These are phyloP conservation scores for Telmatochromis brachygnathus DNA, from an alignment of 2,113 vertebrate genomes.

Conservation along the genomic window DNA sequence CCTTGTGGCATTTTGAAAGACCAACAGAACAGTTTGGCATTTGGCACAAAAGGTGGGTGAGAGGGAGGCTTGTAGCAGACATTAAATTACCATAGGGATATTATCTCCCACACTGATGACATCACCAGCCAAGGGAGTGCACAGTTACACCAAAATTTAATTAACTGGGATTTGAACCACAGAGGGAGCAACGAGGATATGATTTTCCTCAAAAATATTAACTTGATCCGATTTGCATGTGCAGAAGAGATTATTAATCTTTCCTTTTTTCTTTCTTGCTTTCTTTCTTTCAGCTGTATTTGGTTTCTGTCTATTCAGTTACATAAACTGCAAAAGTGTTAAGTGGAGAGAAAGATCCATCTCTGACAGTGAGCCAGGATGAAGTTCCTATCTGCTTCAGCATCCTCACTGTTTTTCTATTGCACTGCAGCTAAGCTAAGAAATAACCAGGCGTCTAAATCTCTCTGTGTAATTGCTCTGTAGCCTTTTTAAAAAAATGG, in stretches of 20 bases:
- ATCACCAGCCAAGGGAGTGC: not conserved
- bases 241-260: not conserved
- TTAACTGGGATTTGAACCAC: not conserved
- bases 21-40: slow-evolving; percentile 26
- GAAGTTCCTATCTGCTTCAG: slow-evolving; percentile 30
- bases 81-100: slow-evolving; percentile 10
- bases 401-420: slow-evolving; percentile 20
- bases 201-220: not conserved
- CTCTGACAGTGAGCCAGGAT: not conserved
- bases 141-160: slow-evolving; percentile 11
- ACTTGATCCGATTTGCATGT: not conserved
- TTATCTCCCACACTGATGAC: slow-evolving; percentile 28
- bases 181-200: not conserved
- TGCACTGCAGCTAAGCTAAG: slow-evolving; percentile 19
- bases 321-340: not conserved
- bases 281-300: not conserved
- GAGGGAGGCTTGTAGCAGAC: not conserved
- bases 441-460: slow-evolving; percentile 12
- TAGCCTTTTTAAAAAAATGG: not conserved
- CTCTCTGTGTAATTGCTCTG: not conserved
- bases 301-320: not conserved
- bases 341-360: not conserved
- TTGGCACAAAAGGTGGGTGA: slow-evolving; percentile 22
- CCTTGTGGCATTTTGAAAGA: slow-evolving; percentile 41
- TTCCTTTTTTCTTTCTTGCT: not conserved